Conservation (phyloP, 1,140 invertebrate species). For the Saccostrea glomerata region DNA sequence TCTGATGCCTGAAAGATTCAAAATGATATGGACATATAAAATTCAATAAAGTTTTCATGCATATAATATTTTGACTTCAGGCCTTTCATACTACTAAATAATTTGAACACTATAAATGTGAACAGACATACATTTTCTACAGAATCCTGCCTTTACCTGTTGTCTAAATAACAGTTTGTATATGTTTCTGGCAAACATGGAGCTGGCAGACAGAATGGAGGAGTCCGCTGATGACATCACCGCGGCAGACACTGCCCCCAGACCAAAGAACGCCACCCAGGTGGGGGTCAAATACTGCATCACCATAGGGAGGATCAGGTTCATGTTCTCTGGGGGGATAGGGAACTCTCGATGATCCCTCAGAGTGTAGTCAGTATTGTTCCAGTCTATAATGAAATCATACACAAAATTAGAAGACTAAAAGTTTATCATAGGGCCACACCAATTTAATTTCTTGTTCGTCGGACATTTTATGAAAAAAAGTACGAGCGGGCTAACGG, state of each 20-base stretch:
- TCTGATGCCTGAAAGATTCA: constrained; percentile 76
- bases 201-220: constrained; percentile 96
- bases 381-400: constrained; percentile 87
- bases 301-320: constrained; percentile 97
- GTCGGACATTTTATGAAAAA: too few species aligned
- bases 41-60: background rate
- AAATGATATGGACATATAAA: background rate
- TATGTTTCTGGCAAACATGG: constrained; percentile 99
- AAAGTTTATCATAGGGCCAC: too few species aligned
- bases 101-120: too few species aligned
- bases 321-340: constrained; percentile 87
- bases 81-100: too few species aligned
- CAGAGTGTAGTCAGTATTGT: constrained; percentile 88
- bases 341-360: constrained; percentile 81
- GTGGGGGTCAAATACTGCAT: constrained; percentile 95
- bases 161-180: constrained; percentile 98
- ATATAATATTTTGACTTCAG: background rate
- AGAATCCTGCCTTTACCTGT: constrained; percentile 82
- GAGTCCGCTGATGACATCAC: constrained; percentile 99
- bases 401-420: background rate
- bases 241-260: constrained; percentile 98
- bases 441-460: too few species aligned
- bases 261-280: constrained; percentile 96
- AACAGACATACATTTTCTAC: background rate
- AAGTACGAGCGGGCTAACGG: too few species aligned